Percentiles rank a stretch among this genome's conserved stretches.
Conservation (phyloP, 2,888 invertebrate species). For the Sinohyriopsis cumingii region DNA sequence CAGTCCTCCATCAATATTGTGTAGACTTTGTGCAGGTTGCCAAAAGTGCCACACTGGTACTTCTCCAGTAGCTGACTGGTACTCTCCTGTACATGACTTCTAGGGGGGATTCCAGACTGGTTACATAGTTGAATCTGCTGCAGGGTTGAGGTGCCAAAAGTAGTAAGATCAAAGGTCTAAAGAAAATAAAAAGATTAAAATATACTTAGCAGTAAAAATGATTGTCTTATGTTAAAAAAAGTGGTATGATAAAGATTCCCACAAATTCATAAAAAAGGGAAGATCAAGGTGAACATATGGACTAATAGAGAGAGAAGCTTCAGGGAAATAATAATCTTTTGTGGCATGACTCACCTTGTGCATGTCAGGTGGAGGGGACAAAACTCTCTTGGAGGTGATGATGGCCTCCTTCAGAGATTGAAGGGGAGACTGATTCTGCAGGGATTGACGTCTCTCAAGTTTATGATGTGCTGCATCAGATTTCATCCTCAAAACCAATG, state of each 20-base stretch:
- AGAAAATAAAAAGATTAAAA: background rate
- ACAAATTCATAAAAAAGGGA: too few species aligned
- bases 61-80: constrained; percentile 19
- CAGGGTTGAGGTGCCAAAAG: constrained; percentile 11
- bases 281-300: too few species aligned
- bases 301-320: background rate
- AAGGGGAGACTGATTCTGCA: constrained; percentile 34
- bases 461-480: constrained; percentile 6
- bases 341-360: constrained; percentile 20
- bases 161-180: constrained; percentile 39
- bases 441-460: constrained; percentile 24
- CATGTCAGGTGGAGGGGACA: constrained; percentile 42
- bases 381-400: constrained; percentile 26
- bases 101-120: too few species aligned
- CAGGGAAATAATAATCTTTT: too few species aligned
- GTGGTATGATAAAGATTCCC: too few species aligned
- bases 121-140: constrained; percentile 9
- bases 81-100: background rate
- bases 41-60: constrained; percentile 76
- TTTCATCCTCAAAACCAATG: constrained; percentile 27
- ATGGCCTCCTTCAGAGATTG: constrained; percentile 41
- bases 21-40: constrained; percentile 76
- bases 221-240: background rate
- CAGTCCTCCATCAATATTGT: constrained; percentile 76
- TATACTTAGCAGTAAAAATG: background rate